These are phyloP conservation scores for Crotophaga sulcirostris DNA, from an alignment of 2,113 vertebrate genomes.

Conservation along the genomic window DNA sequence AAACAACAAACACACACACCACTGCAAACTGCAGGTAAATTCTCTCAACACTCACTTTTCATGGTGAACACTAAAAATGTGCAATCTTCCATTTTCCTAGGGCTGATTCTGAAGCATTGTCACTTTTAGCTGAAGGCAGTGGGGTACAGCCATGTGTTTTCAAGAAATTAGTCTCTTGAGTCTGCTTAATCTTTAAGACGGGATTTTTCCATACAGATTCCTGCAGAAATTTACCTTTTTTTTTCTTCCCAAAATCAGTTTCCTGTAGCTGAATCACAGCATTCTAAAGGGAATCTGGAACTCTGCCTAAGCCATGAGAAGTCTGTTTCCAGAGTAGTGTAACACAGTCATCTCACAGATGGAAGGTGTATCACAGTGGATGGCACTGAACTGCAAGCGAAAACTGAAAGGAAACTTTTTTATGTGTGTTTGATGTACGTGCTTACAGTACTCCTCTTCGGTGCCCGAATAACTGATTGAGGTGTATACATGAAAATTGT, in stretches of 20 bases:
- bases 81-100: not conserved
- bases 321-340: not conserved
- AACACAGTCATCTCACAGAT: not conserved
- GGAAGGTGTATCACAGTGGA: not conserved
- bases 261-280: not conserved
- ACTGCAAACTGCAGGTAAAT: not conserved
- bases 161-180: not conserved
- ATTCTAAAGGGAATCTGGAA: not conserved
- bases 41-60: not conserved
- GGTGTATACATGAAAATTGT: not conserved
- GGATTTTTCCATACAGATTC: conserved; percentile 1
- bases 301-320: not conserved
- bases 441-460: not conserved
- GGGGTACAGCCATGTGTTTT: not conserved
- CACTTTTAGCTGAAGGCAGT: not conserved
- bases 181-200: not conserved
- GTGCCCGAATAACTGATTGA: not conserved
- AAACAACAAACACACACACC: not conserved
- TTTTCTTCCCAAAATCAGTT: not conserved
- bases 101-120: not conserved
- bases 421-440: not conserved
- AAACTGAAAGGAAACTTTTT: not conserved
- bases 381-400: not conserved
- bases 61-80: not conserved
- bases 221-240: not conserved